Evolutionary conservation across 2,888 invertebrate genomes (phyloP), one percentile per base, ranked within the genome.

Genomic region (Allacma fusca): DNA sequence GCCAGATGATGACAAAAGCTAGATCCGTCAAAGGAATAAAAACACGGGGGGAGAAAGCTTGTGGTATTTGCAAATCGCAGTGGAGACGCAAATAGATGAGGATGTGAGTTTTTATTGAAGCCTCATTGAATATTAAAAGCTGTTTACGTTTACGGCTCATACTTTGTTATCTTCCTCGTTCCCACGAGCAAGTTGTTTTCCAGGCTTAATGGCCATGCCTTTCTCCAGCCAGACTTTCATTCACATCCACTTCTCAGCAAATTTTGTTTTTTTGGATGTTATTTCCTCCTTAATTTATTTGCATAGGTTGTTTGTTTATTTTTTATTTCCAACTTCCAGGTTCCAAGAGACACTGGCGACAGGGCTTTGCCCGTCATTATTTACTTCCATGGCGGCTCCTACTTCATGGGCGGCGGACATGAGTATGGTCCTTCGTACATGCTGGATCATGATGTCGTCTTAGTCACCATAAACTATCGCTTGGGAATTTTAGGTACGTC

Each of bases 331-430:
- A 23, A 16, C 5, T 65, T 21, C n/a, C 62, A 78, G 77, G 73
- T 78, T 29, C 77, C 77, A 21, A n/a, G 62, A 13, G 59, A 76
- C n/a, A 59, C 34, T 12, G 40, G 67, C 21, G 77, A 78, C 43
- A 78, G 81, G 0, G 79, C 75, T n/a, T 62, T 80, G 23, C 75
- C 77, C 0, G 79, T 80, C 13, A 78, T 80, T 24, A 68, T 81
- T 5, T 83, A 78, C 59, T 40, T 82, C 34, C 82, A 82, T 24
- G 82, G 82, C 13, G 82, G 82, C 13, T 80, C 81, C 0, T 83
- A 73, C 75, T 81, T 83, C 28, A 79, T 81, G 43, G 83, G 77
- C 26, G 77, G 79, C 12, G 81, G 78, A 2, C 26, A 68, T 0
- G 79, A 80, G 34, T 76, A 78, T 44, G 81, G 81, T 12, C 79